Percentiles rank a stretch among this genome's conserved stretches.
These are phyloP conservation scores for Pomatorhinus ruficollis DNA, from an alignment of 2,113 vertebrate genomes.

Conservation along the genomic window DNA sequence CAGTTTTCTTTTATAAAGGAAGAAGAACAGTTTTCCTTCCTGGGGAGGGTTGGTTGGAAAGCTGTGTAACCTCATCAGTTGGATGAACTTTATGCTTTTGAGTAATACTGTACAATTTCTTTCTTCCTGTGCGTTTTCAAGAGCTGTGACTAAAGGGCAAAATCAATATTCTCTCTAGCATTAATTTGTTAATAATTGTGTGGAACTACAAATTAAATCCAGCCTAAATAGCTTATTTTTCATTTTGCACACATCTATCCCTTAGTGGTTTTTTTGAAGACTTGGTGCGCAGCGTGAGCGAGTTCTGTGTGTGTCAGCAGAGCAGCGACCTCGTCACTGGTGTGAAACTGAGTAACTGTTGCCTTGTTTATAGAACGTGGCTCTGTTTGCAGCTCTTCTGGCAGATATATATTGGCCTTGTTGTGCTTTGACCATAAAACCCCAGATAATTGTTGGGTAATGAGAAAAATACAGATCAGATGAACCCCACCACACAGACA, in stretches of 20 bases:
- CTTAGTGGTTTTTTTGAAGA: background rate
- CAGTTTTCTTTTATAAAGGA: background rate
- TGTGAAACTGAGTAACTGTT: background rate
- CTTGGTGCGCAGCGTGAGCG: background rate
- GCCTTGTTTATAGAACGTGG: background rate
- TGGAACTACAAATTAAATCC: background rate
- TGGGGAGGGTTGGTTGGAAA: background rate
- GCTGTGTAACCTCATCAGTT: background rate
- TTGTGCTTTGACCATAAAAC: background rate
- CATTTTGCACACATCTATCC: background rate
- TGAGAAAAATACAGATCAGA: background rate
- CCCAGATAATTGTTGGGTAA: background rate
- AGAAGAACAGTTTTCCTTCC: background rate
- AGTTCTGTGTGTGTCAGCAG: constrained; percentile 4
- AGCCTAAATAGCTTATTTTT: background rate
- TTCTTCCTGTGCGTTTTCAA: background rate
- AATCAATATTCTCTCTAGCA: background rate
- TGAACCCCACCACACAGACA: background rate
- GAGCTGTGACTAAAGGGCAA: background rate
- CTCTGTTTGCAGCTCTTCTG: background rate
- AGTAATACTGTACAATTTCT: background rate
- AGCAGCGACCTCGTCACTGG: background rate
- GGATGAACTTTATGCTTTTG: background rate
- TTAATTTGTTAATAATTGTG: background rate
- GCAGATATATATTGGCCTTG: background rate